These are phyloP conservation scores for Candidula unifasciata DNA, from an alignment of 2,888 invertebrate species.

Conservation along the genomic window DNA sequence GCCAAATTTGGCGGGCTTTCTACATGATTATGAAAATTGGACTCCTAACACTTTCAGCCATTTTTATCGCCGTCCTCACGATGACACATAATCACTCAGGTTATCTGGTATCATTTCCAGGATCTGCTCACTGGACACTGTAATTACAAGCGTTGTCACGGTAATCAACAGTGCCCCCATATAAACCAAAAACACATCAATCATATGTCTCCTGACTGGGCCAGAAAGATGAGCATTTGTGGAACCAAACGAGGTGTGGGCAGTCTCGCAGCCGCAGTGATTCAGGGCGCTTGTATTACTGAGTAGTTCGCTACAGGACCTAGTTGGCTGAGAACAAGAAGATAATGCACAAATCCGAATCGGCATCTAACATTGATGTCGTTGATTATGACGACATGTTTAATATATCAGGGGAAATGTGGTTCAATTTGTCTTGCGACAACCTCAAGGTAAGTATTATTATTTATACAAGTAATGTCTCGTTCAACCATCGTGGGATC, in stretches of 20 bases:
- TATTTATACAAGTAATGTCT: too few relatives aligned
- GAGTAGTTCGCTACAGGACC: too few relatives aligned
- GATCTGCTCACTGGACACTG: background rate
- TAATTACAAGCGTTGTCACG: slow-evolving; percentile 19
- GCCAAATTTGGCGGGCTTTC: background rate
- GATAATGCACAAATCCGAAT: background rate
- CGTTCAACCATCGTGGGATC: too few relatives aligned
- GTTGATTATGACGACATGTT: slow-evolving; percentile 13
- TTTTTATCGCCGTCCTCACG: background rate
- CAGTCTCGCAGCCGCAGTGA: background rate
- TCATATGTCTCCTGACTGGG: background rate
- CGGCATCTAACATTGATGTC: too few relatives aligned
- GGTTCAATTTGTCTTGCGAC: slow-evolving; percentile 32
- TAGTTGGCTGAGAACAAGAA: background rate
- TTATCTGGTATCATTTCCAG: slow-evolving; percentile 14
- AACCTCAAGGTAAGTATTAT: slow-evolving; percentile 34
- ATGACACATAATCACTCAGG: background rate
- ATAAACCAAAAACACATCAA: slow-evolving; percentile 1
- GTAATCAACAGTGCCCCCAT: background rate
- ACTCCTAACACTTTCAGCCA: background rate
- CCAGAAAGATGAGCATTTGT: background rate
- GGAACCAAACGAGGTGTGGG: background rate
- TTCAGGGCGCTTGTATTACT: background rate
- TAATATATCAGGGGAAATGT: slow-evolving; percentile 13
- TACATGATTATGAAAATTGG: background rate